Percentiles rank a stretch among this genome's conserved stretches.
phyloP scores from a whole-genome alignment of 2,113 vertebrate genomes.

The Jaculus jaculus region DNA sequence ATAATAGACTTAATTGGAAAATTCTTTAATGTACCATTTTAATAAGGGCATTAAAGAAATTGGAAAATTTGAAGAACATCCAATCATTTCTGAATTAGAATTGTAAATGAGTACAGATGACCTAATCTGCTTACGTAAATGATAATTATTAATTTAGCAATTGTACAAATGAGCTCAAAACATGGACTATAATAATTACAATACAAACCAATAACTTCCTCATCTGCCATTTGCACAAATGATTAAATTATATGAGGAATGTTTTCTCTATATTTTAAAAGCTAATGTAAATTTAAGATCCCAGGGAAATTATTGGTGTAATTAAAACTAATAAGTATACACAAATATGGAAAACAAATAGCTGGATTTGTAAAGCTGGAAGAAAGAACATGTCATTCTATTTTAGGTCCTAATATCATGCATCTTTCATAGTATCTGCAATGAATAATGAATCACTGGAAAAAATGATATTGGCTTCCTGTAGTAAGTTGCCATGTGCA shows the following conservation, averaged over 20 bases:
- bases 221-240: constrained; percentile 32
- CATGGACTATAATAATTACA: constrained; percentile 50
- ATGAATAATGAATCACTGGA: constrained; percentile 37
- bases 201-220: constrained; percentile 57
- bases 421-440: constrained; percentile 32
- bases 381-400: background rate
- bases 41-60: constrained; percentile 76
- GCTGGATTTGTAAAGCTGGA: constrained; percentile 14
- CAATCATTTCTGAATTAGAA: constrained; percentile 65
- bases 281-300: constrained; percentile 48
- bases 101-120: constrained; percentile 70
- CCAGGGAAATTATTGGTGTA: constrained; percentile 54
- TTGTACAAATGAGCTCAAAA: constrained; percentile 68
- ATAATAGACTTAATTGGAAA: constrained; percentile 80
- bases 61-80: constrained; percentile 41
- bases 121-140: constrained; percentile 72
- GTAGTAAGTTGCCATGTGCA: background rate
- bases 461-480: background rate
- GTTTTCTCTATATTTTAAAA: constrained; percentile 66
- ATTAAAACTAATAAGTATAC: constrained; percentile 58
- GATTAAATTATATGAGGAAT: constrained; percentile 36
- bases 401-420: background rate
- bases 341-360: constrained; percentile 21
- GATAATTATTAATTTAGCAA: constrained; percentile 77
- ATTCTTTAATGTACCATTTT: constrained; percentile 75